A percentile compares a stretch with the other conserved stretches of the same genome.
These are phyloP conservation scores for Xiphydria camelus DNA, from an alignment of 2,888 invertebrate species.

Conservation along the genomic window DNA sequence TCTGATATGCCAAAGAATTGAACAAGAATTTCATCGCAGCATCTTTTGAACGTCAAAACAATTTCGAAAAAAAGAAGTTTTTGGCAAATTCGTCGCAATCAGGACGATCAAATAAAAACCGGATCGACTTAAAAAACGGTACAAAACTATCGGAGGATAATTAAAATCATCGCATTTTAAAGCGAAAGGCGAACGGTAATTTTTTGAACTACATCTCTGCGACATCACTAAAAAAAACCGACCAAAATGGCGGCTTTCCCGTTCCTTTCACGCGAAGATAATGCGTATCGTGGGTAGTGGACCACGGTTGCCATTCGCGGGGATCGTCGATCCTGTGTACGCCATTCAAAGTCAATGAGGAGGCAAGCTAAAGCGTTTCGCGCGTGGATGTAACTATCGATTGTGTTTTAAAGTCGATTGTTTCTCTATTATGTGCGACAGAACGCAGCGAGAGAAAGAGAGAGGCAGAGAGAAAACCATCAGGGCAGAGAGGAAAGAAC, in stretches of 20 bases:
- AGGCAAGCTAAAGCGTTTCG: constrained; percentile 32
- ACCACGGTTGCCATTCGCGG: constrained; percentile 16
- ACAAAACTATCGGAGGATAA: too few species aligned
- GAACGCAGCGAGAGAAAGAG: constrained; percentile 11
- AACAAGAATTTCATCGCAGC: too few species aligned
- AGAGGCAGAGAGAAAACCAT: constrained; percentile 7
- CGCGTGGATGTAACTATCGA: constrained; percentile 37
- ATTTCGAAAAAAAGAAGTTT: too few species aligned
- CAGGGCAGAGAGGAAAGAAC: not conserved
- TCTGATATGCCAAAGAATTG: too few species aligned
- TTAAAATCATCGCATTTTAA: too few species aligned
- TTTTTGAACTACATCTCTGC: too few species aligned
- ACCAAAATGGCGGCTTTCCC: constrained; percentile 25
- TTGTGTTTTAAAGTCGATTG: constrained; percentile 43
- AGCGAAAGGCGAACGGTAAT: too few species aligned
- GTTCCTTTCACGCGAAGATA: constrained; percentile 13
- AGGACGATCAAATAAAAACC: too few species aligned
- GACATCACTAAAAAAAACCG: too few species aligned
- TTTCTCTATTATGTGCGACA: constrained; percentile 35
- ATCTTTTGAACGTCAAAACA: too few species aligned
- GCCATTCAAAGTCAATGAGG: constrained; percentile 38
- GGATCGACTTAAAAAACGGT: too few species aligned
- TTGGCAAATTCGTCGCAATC: too few species aligned
- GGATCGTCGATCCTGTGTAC: not conserved
- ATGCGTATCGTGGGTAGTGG: constrained; percentile 17